These are phyloP conservation scores for Chionis minor DNA, from an alignment of 2,113 vertebrate genomes.

Conservation along the genomic window DNA sequence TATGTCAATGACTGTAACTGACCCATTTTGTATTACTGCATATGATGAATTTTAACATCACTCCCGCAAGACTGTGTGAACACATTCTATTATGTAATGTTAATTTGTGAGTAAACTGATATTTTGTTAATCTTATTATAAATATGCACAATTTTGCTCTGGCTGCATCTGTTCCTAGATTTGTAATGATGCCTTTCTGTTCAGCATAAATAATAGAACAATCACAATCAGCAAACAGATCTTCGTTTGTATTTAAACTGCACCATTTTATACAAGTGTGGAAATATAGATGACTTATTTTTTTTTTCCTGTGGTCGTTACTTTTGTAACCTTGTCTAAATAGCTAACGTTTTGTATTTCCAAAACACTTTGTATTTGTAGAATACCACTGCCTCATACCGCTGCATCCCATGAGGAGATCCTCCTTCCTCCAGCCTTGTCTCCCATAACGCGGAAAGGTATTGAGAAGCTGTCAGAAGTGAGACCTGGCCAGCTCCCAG, in stretches of 20 bases:
- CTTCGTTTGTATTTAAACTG: neutral
- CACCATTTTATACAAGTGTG: neutral
- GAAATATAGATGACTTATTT: neutral
- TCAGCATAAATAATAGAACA: slow-evolving; percentile 8
- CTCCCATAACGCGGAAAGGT: neutral
- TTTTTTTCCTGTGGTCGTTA: neutral
- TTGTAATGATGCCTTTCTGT: slow-evolving; percentile 1
- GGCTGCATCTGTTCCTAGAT: neutral
- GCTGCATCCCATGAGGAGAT: neutral
- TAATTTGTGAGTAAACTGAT: slow-evolving; percentile 15
- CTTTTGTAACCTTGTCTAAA: neutral
- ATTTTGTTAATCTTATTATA: slow-evolving; percentile 12
- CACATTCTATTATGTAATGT: neutral
- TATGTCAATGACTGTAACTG: neutral
- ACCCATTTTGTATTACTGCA: neutral
- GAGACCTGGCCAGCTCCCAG: neutral
- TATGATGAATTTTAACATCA: neutral
- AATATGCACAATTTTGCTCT: neutral
- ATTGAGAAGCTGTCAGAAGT: neutral
- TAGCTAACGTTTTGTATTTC: accelerated
- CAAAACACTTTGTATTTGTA: neutral
- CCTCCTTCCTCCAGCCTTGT: neutral
- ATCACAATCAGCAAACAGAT: neutral
- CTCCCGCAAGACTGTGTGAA: neutral
- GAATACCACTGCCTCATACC: neutral